Percentiles rank a stretch among this genome's conserved stretches.
Conservation (phyloP, 2,797 vertebrate genomes). For the Halcyon smyrnensis region DNA sequence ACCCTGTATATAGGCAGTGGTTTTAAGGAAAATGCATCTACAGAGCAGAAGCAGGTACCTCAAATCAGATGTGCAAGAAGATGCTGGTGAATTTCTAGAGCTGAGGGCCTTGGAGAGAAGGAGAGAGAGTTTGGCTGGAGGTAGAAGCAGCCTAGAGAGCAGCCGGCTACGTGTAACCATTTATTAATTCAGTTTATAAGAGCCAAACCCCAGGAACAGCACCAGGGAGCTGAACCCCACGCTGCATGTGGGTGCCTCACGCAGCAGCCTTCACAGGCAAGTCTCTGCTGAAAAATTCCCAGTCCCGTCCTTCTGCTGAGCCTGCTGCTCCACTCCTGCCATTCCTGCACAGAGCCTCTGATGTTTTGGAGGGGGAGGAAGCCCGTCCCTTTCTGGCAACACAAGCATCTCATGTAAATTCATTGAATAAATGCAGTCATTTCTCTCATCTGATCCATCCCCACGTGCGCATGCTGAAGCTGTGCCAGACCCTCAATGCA, state of each 20-base stretch:
- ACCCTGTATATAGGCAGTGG: neutral
- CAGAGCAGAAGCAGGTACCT: neutral
- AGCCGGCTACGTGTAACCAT: neutral
- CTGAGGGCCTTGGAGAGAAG: neutral
- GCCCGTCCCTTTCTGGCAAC: neutral
- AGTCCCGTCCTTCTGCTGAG: neutral
- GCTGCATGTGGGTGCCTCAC: neutral
- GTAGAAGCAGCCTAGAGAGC: neutral
- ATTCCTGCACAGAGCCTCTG: neutral
- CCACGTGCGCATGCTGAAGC: conserved; percentile 43
- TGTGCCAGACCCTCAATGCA: conserved; percentile 60
- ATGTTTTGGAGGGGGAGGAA: conserved; percentile 34
- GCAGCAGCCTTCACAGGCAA: neutral
- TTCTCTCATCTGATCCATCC: conserved; percentile 68
- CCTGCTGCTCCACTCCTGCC: neutral
- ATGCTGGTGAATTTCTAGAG: neutral
- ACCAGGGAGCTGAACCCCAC: neutral
- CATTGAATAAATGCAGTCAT: conserved; percentile 73
- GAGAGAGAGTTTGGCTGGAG: neutral
- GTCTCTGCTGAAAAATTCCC: neutral
- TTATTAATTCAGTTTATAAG: neutral
- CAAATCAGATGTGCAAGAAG: neutral
- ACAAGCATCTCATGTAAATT: conserved; percentile 67
- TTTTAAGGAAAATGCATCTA: neutral
- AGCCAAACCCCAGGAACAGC: neutral